These are phyloP conservation scores for Hirudinaria manillensis DNA, from an alignment of 2,888 invertebrate genomes.

Conservation along the genomic window DNA sequence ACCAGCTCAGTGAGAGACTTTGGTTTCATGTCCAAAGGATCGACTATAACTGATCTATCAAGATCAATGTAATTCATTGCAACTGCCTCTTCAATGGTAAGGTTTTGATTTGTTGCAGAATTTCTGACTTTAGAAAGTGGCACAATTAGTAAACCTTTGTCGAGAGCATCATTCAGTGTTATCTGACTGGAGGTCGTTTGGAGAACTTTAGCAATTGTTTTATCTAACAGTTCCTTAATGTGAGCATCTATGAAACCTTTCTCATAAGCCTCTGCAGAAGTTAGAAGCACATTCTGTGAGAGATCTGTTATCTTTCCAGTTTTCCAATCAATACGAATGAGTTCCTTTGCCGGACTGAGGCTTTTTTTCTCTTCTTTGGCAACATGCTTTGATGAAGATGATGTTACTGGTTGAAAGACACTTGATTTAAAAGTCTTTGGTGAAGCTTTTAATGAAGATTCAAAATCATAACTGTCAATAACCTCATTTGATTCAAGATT, in stretches of 20 bases:
- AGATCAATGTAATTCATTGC: conserved; percentile 39
- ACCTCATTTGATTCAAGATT: not conserved
- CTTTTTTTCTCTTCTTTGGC: not conserved
- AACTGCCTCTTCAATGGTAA: conserved; percentile 76
- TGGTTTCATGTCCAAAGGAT: conserved; percentile 64
- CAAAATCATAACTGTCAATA: not conserved
- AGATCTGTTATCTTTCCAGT: conserved; percentile 60
- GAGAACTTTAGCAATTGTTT: conserved; percentile 29
- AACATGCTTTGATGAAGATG: too few species aligned
- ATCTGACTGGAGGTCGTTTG: conserved; percentile 33
- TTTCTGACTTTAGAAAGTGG: conserved; percentile 40
- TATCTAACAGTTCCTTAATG: conserved; percentile 36
- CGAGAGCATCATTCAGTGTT: conserved; percentile 41
- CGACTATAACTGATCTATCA: conserved; percentile 53
- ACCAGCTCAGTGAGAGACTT: conserved; percentile 84
- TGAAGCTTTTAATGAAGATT: not conserved
- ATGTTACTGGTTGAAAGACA: too few species aligned
- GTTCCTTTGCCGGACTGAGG: not conserved
- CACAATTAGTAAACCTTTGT: conserved; percentile 39
- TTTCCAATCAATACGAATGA: conserved; percentile 37
- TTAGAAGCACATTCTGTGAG: conserved; percentile 65
- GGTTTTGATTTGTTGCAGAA: conserved; percentile 45
- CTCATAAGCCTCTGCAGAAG: conserved; percentile 83
- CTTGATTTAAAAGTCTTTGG: not conserved
- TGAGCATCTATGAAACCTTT: conserved; percentile 77